Percentiles rank a stretch among this genome's conserved stretches.
Evolutionary conservation across 2,797 vertebrate species (phyloP).

Genomic region (Macropodus opercularis): DNA sequence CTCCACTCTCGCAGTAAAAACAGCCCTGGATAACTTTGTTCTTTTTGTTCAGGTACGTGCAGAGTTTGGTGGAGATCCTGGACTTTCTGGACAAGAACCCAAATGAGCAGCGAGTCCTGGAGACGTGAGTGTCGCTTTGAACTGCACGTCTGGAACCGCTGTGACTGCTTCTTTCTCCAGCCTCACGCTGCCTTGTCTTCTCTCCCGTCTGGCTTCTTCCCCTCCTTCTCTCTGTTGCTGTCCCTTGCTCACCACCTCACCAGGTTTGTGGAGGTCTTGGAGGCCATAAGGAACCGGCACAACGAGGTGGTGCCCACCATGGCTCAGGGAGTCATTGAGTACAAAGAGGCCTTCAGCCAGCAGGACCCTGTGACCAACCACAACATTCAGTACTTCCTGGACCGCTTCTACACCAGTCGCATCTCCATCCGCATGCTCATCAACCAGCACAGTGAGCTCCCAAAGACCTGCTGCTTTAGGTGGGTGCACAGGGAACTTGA

Average conservation of each 20-base stretch:
- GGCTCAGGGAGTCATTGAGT: constrained; percentile 90
- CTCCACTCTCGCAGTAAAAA: no score
- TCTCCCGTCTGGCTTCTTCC: no score
- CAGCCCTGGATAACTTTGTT: no score
- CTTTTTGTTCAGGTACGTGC: constrained; percentile 82
- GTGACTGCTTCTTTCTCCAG: background rate
- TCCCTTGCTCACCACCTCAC: background rate
- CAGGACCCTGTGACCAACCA: constrained; percentile 86
- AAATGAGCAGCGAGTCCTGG: constrained; percentile 83
- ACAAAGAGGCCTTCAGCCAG: constrained; percentile 82
- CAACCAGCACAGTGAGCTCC: constrained; percentile 90
- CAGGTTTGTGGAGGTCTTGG: constrained; percentile 86
- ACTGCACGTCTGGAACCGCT: no score
- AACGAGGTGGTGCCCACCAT: constrained; percentile 92
- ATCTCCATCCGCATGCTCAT: constrained; percentile 94
- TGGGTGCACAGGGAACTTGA: background rate
- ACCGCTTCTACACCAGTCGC: constrained; percentile 92
- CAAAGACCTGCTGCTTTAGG: background rate
- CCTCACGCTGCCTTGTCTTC: background rate
- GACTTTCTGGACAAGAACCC: constrained; percentile 86
- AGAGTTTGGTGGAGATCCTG: constrained; percentile 90
- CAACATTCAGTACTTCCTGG: constrained; percentile 92
- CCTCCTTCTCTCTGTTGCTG: background rate
- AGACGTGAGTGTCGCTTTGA: constrained; percentile 78
- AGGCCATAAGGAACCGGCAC: constrained; percentile 88